Evolutionary conservation across 1,140 invertebrate genomes (phyloP).

Genomic region (Tetramorium parvispinum): DNA sequence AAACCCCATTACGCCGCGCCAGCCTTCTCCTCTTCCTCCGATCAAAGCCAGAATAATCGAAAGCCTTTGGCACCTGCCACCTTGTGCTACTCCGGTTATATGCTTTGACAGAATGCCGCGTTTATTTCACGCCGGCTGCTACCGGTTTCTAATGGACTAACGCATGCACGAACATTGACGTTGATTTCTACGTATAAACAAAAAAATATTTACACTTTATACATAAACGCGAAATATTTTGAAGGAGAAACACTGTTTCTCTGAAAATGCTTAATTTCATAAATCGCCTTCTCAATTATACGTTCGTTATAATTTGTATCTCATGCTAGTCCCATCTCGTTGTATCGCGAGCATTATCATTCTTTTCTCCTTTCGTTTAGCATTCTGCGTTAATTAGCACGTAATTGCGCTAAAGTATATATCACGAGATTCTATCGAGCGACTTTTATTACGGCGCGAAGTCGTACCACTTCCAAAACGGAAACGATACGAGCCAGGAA

Average conservation of each 20-base stretch:
- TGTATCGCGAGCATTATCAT: slow-evolving; percentile 21
- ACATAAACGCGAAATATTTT: background rate
- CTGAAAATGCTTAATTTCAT: background rate
- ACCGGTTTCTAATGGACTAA: slow-evolving; percentile 42
- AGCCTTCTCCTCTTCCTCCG: slow-evolving; percentile 35
- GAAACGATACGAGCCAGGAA: slow-evolving; percentile 84
- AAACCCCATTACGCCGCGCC: slow-evolving; percentile 73
- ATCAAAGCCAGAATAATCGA: slow-evolving; percentile 77
- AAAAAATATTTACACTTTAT: background rate
- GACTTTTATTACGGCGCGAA: slow-evolving; percentile 54
- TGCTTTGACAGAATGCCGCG: slow-evolving; percentile 44
- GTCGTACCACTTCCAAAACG: slow-evolving; percentile 78
- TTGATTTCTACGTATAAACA: background rate
- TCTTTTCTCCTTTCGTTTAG: slow-evolving; percentile 55
- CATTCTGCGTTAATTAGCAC: slow-evolving; percentile 65
- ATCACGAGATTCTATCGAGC: slow-evolving; percentile 39
- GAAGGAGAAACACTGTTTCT: background rate
- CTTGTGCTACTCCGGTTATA: slow-evolving; percentile 59
- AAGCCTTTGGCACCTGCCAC: slow-evolving; percentile 77
- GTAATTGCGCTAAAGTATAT: slow-evolving; percentile 50
- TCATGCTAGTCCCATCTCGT: slow-evolving; percentile 7
- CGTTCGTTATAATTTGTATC: slow-evolving; percentile 18
- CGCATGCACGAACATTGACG: background rate
- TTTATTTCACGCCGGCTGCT: slow-evolving; percentile 47
- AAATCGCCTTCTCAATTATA: background rate